A percentile compares a stretch with the other conserved stretches of the same genome.
Evolutionary conservation across 1,140 invertebrate genomes (phyloP).

Genomic region (Eubasilissa regina): DNA sequence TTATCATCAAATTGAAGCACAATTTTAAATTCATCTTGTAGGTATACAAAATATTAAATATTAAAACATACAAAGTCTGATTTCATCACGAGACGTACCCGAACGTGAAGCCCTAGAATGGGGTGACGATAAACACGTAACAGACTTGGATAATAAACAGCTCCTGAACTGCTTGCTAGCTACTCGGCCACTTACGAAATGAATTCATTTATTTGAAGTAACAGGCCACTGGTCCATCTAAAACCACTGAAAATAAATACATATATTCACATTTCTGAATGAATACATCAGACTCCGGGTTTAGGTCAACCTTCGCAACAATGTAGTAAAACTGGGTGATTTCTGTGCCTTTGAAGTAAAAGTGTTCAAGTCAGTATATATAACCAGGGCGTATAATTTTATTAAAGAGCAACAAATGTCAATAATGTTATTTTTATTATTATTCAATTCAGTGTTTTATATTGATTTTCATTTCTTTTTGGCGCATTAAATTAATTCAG

Average conservation of each 20-base stretch:
- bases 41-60: neutral
- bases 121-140: conserved; percentile 20
- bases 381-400: too few species aligned
- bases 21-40: neutral
- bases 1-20: neutral
- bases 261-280: neutral
- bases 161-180: neutral
- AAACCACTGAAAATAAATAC: neutral
- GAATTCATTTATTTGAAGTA: neutral
- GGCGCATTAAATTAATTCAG: too few species aligned
- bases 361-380: too few species aligned
- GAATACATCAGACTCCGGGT: neutral
- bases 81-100: neutral
- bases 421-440: too few species aligned
- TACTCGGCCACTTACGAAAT: neutral
- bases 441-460: too few species aligned
- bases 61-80: neutral
- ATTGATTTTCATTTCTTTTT: too few species aligned
- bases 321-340: neutral
- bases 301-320: neutral
- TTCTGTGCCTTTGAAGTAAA: too few species aligned
- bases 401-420: too few species aligned
- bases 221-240: neutral
- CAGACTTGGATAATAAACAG: neutral
- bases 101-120: neutral